phyloP scores from a whole-genome alignment of 1,140 invertebrate genomes.

The Apis dorsata region DNA sequence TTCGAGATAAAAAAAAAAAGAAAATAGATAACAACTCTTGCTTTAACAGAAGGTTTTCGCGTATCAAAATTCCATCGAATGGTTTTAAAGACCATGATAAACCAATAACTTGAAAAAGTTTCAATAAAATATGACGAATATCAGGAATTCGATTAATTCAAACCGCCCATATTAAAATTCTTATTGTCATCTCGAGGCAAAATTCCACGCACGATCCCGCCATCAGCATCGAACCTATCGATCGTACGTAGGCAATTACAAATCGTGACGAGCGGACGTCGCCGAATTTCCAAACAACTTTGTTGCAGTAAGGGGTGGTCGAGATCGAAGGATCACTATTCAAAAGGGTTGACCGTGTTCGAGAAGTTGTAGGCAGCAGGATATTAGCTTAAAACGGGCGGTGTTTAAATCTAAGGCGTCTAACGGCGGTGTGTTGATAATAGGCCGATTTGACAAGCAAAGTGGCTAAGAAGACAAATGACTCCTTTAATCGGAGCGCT shows the following conservation, averaged over 20 bases:
- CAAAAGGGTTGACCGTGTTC: conserved; percentile 40
- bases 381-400: conserved; percentile 59
- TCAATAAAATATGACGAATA: neutral
- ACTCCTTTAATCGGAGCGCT: conserved; percentile 54
- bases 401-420: conserved; percentile 57
- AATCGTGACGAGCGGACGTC: neutral
- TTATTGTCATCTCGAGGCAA: neutral
- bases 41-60: neutral
- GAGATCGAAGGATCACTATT: neutral
- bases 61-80: neutral
- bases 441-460: conserved; percentile 68
- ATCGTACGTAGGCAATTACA: conserved; percentile 6
- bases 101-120: neutral
- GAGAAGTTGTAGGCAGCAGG: conserved; percentile 37
- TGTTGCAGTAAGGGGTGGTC: neutral
- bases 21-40: neutral
- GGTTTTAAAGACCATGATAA: neutral
- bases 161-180: neutral
- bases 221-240: neutral
- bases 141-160: neutral
- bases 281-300: neutral
- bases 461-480: conserved; percentile 71
- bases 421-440: conserved; percentile 53
- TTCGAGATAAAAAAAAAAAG: too few species aligned
- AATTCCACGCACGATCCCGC: conserved; percentile 7